A percentile compares a stretch with the other conserved stretches of the same genome.
These are phyloP conservation scores for Bombycilla garrulus DNA, from an alignment of 2,113 vertebrate species.

Conservation along the genomic window DNA sequence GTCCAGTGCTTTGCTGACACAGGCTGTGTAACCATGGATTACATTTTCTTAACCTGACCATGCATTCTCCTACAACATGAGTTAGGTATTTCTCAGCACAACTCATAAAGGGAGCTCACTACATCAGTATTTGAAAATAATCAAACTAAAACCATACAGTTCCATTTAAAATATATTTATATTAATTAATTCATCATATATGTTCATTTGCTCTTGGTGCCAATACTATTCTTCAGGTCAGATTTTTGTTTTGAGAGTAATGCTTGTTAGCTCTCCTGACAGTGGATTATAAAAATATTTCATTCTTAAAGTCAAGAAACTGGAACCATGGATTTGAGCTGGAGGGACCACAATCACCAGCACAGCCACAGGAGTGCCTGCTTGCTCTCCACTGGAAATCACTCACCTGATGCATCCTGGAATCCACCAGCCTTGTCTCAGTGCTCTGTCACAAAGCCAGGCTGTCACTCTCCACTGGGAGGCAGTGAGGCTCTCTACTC, in stretches of 20 bases:
- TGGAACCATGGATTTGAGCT: background rate
- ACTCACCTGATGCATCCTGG: background rate
- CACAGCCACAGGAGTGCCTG: background rate
- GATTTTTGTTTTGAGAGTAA: background rate
- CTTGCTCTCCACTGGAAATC: background rate
- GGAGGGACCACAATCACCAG: background rate
- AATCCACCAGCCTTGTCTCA: background rate
- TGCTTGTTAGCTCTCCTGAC: background rate
- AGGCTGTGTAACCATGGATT: background rate
- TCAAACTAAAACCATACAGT: background rate
- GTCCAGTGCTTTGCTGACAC: background rate
- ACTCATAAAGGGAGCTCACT: background rate
- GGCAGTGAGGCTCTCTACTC: background rate
- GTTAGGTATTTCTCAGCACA: background rate
- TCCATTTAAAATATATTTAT: background rate
- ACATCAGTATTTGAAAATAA: background rate
- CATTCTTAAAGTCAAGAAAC: background rate
- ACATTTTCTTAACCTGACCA: background rate
- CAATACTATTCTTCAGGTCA: background rate
- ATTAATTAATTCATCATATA: background rate
- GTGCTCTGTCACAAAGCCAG: background rate
- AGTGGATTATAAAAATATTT: background rate
- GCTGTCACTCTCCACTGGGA: background rate
- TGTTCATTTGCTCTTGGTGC: background rate
- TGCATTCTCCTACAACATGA: accelerated